Conservation (phyloP, 2,113 vertebrate genomes). For the Haliaeetus leucogaster region DNA sequence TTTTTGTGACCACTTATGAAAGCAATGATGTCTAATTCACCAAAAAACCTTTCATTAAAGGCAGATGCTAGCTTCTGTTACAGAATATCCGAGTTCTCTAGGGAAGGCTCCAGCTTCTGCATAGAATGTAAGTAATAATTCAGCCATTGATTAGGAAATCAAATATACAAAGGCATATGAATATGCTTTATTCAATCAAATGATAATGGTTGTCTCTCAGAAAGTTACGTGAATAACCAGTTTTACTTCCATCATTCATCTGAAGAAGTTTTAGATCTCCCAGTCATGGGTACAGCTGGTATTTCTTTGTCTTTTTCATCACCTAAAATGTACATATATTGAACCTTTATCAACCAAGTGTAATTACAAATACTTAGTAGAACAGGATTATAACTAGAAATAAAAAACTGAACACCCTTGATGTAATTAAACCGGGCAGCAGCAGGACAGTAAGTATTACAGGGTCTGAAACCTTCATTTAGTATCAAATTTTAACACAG, state of each 20-base stretch:
- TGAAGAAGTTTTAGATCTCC: background rate
- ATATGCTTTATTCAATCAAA: background rate
- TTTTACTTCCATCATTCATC: background rate
- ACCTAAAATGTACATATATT: background rate
- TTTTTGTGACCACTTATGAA: background rate
- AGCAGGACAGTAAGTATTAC: background rate
- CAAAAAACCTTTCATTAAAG: background rate
- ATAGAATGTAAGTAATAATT: background rate
- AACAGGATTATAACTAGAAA: background rate
- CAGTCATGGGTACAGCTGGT: background rate
- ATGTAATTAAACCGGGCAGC: background rate
- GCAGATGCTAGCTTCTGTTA: background rate
- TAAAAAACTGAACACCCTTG: background rate
- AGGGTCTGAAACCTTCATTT: background rate
- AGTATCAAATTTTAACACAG: background rate
- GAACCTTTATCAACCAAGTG: background rate
- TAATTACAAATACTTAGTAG: background rate
- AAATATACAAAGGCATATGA: background rate
- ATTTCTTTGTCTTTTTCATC: background rate
- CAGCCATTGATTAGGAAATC: background rate
- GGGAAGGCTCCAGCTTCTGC: background rate
- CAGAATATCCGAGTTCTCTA: background rate
- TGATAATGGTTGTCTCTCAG: background rate
- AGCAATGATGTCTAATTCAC: background rate
- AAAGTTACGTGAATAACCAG: background rate